Base-by-base conservation (phyloP, 2,888 invertebrate species). In the Xestobium rufovillosum region DNA sequence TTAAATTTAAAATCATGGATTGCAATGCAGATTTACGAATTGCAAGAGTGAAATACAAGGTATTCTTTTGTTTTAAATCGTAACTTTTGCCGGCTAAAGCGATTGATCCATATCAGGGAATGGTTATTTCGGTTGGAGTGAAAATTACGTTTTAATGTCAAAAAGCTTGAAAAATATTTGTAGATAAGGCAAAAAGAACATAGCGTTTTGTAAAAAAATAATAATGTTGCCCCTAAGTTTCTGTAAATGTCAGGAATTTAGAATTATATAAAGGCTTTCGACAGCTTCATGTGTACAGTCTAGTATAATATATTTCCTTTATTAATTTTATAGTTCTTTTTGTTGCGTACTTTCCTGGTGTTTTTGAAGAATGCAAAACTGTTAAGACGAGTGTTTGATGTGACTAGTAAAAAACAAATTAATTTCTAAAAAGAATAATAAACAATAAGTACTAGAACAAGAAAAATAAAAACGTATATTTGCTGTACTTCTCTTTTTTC, bases 1-100 rank as follows among this genome's bases (percentile, higher is more conserved):
- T 59, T 59, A 58, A 57, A 59, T 59, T 59, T 59, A 56, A 60
- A 59, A 57, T 52, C 53, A 53, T 51, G 50, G 55, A 52, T 56
- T 50, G 51, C 57, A 60, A 59, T 56, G 51, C 53, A 53, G 52
- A 49, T 44, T 14, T 38, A 17, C 26, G 43, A 44, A 49, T 47
- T 50, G 49, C 10, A 45, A 48, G 53, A 56, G 51, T 51, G 53
- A 51, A 51, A 53, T 52, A 53, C 51, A 50, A 48, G 32, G 55
- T 53, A 55, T 55, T 55, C 55, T 45, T 23, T 11, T n/a, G n/a
- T n/a, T n/a, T n/a, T n/a, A n/a, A n/a, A n/a, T n/a, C n/a, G n/a
- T n/a, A n/a, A n/a, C n/a, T n/a, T n/a, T n/a, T n/a, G n/a, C n/a
- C n/a, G n/a, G n/a, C n/a, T n/a, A n/a, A n/a, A n/a, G n/a, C n/a